These are phyloP conservation scores for Melanaphis sacchari DNA, from an alignment of 1,140 invertebrate genomes.

Conservation along the genomic window DNA sequence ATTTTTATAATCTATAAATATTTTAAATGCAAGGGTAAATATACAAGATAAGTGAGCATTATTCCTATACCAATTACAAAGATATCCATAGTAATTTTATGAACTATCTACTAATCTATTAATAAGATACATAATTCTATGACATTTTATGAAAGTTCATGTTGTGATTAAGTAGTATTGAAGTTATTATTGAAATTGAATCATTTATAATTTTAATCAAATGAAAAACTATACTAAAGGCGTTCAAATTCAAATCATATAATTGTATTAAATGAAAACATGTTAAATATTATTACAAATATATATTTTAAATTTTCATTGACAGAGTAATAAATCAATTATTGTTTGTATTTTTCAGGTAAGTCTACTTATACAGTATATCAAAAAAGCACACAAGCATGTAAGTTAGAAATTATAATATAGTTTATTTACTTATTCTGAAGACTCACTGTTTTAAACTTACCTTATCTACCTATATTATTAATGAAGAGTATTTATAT, in stretches of 20 bases:
- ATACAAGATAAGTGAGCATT: no score
- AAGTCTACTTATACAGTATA: not conserved
- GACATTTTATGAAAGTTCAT: not conserved
- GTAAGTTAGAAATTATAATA: not conserved
- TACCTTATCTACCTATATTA: not conserved
- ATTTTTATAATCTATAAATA: no score
- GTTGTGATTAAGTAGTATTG: not conserved
- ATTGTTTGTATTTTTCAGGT: not conserved
- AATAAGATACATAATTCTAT: not conserved
- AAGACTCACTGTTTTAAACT: not conserved
- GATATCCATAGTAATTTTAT: no score
- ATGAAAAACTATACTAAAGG: not conserved
- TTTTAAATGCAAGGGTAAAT: no score
- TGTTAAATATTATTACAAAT: not conserved
- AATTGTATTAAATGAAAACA: not conserved
- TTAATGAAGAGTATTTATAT: not conserved
- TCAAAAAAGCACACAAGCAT: not conserved
- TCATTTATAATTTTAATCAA: not conserved
- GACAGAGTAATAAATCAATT: not conserved
- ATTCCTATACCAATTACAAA: no score
- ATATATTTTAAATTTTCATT: not conserved
- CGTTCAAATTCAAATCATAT: not conserved
- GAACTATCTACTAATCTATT: no score
- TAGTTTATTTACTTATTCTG: not conserved
- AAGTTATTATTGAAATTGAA: not conserved